These are phyloP conservation scores for Sternotherus odoratus DNA, from an alignment of 2,797 vertebrate genomes.

Conservation along the genomic window DNA sequence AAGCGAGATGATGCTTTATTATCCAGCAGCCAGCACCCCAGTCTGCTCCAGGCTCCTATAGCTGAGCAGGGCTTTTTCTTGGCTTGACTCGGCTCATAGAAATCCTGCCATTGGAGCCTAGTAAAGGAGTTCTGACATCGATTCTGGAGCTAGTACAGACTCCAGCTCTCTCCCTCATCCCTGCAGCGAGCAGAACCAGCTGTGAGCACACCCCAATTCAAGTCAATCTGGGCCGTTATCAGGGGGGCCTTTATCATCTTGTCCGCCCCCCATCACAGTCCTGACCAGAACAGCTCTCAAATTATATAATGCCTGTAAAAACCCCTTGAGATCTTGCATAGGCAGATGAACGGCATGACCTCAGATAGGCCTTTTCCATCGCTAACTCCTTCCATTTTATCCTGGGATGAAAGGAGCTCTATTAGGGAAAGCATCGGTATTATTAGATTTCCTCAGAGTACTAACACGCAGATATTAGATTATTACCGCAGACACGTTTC, in stretches of 20 bases:
- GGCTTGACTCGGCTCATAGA: neutral
- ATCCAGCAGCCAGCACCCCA: neutral
- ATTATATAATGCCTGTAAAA: slow-evolving; percentile 68
- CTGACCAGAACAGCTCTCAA: slow-evolving; percentile 43
- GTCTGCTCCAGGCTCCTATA: neutral
- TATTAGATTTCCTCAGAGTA: slow-evolving; percentile 78
- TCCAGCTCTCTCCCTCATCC: neutral
- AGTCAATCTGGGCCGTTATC: neutral
- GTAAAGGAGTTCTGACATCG: rapidly evolving
- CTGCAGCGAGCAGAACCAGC: neutral
- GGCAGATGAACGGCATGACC: slow-evolving; percentile 50
- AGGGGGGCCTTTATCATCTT: neutral
- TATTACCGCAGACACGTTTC: slow-evolving; percentile 75
- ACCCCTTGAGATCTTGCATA: slow-evolving; percentile 53
- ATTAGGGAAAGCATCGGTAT: slow-evolving; percentile 73
- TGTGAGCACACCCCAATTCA: neutral
- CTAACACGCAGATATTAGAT: slow-evolving; percentile 78
- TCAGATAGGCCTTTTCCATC: slow-evolving; percentile 67
- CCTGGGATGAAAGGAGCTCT: slow-evolving; percentile 76
- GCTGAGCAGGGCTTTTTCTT: neutral
- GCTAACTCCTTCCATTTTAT: slow-evolving; percentile 68
- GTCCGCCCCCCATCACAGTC: neutral
- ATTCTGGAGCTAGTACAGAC: neutral
- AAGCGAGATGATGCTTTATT: neutral
- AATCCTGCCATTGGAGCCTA: neutral